Base-by-base conservation (phyloP, 2,888 invertebrate genomes). In the Creontiades dilutus region DNA sequence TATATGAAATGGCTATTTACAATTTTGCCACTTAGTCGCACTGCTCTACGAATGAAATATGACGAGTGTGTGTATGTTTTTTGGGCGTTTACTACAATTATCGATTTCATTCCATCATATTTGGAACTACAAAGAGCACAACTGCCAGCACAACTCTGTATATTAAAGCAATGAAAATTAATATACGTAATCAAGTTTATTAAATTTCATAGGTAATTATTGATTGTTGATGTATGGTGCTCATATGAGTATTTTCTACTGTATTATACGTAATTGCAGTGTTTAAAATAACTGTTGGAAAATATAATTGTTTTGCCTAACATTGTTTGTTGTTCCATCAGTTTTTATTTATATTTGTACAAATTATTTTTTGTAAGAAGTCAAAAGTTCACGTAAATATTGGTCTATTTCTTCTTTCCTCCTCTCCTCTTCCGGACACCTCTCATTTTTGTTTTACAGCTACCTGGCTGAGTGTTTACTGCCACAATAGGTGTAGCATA, bases 211-310 rank as follows among this genome's bases (percentile, higher is more conserved):
- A 68, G 68, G 68, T 28, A 89, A 80, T 78, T 57, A 68, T 48
- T 82, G 46, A 84, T 89, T 84, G 89, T 84, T 84, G 57, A 84
- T 84, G 82, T 82, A 84, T 84, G 89, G 89, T 84, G 89, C 89
- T 89, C 89, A 84, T 89, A 81, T 19, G 89, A 89, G 89, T 89
- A 86, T 86, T 86, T 86, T 86, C 75, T 86, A 86, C 75, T 75
- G 76, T 86, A 86, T 47, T 75, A 86, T 75, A 86, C 86, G 75
- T 86, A 86, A 86, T 86, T 47, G 46, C 68, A 75, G 86, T 86
- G 86, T 86, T 86, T 86, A n/a, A 86, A 68, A 55, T 55, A 37
- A 86, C 75, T 47, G 86, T 86, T 86, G 86, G 75, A 75, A 75
- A 86, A 86, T 86, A 86, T 86, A 86, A 86, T 86, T 68, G 76